Conservation (phyloP, 2,888 invertebrate species). For the Euphydryas editha region DNA sequence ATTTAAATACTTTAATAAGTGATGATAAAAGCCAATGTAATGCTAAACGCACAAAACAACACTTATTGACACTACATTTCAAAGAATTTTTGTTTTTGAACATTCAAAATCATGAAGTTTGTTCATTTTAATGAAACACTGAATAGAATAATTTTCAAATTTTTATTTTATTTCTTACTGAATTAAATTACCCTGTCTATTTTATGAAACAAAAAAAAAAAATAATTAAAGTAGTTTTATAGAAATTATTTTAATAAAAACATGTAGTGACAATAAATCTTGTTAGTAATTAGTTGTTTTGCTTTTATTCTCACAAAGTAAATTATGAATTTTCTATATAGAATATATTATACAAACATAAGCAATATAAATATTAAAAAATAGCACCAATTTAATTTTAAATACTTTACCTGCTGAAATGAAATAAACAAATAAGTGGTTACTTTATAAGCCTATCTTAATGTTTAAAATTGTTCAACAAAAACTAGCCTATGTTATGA, state of each 20-base stretch:
- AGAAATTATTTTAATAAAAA: no score
- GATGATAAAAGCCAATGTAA: neutral
- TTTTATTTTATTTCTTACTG: neutral
- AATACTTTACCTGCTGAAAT: slow-evolving; percentile 28
- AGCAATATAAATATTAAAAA: slow-evolving; percentile 50
- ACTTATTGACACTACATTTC: slow-evolving; percentile 2
- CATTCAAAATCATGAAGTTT: neutral
- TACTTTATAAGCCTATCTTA: slow-evolving; percentile 37
- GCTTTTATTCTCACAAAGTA: neutral
- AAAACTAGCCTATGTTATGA: slow-evolving; percentile 29
- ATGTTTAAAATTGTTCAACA: slow-evolving; percentile 25
- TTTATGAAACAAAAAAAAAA: slow-evolving; percentile 1
- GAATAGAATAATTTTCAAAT: neutral
- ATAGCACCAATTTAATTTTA: slow-evolving; percentile 73
- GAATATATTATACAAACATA: slow-evolving; percentile 33
- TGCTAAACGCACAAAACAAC: neutral
- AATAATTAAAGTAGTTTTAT: neutral
- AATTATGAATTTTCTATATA: slow-evolving; percentile 9
- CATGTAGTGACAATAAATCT: slow-evolving; percentile 15
- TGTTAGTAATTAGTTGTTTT: neutral
- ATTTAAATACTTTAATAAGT: neutral
- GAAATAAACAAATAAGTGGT: slow-evolving; percentile 38
- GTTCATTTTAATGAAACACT: neutral
- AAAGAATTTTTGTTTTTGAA: neutral
- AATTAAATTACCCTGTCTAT: slow-evolving; percentile 14